phyloP scores from a whole-genome alignment of 2,888 invertebrate species.

The Cerceris rybyensis region DNA sequence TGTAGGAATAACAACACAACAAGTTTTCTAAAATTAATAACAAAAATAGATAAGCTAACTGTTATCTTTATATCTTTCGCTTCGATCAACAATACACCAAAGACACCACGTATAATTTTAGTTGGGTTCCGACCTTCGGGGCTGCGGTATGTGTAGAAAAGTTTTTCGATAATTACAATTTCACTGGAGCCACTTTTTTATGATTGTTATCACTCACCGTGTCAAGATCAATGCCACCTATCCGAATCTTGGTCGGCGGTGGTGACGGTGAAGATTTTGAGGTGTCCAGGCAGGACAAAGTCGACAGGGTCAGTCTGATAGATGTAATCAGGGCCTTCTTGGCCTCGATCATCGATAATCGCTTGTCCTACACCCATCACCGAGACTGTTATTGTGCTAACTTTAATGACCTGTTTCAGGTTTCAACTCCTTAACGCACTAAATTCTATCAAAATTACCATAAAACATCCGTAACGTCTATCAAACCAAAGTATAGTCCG shows the following conservation, averaged over 20 bases:
- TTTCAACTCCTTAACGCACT: constrained; percentile 2
- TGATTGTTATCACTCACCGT: constrained; percentile 37
- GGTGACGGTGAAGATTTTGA: constrained; percentile 75
- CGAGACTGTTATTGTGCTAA: constrained; percentile 63
- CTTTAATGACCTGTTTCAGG: constrained; percentile 37
- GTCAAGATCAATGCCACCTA: constrained; percentile 62
- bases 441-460: neutral
- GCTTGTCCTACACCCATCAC: constrained; percentile 76
- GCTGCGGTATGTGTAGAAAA: neutral
- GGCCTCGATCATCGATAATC: constrained; percentile 68
- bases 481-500: no score
- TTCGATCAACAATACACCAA: neutral
- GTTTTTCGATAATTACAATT: neutral
- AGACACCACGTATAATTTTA: neutral
- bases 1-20: no score
- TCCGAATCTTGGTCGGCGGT: constrained; percentile 75
- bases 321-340: constrained; percentile 74
- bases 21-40: neutral
- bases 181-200: neutral
- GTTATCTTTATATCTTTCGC: no score
- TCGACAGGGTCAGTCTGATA: constrained; percentile 74
- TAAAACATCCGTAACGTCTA: neutral
- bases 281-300: constrained; percentile 75
- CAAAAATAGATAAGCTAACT: neutral
- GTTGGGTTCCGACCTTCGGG: neutral